Evolutionary conservation across 53 echinoderm and acorn worm species (phyloP).

Genomic region (Holothuria scabra): DNA sequence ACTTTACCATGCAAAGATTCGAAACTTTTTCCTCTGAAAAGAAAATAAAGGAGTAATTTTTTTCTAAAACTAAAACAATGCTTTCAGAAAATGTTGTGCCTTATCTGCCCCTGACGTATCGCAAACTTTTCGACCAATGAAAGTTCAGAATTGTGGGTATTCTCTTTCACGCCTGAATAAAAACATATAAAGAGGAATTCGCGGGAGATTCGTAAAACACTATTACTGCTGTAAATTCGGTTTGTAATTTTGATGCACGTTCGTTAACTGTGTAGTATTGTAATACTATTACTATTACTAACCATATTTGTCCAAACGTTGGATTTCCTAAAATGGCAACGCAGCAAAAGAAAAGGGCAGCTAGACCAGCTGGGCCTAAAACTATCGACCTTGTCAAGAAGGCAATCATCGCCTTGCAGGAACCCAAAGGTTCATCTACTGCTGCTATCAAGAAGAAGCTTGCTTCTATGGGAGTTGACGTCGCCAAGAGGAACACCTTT

Average conservation of each 20-base stretch:
- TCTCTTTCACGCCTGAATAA: conserved; percentile 16
- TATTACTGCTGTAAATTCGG: too few relatives aligned
- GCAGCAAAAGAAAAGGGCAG: conserved; percentile 28
- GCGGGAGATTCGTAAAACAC: too few relatives aligned
- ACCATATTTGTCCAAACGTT: too few relatives aligned
- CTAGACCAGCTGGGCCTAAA: conserved; percentile 72
- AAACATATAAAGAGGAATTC: background rate
- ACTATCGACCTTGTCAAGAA: conserved; percentile 65
- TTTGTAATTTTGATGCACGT: too few relatives aligned
- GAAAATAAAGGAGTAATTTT: background rate
- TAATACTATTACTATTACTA: too few relatives aligned
- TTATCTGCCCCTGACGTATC: background rate
- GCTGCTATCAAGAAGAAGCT: conserved; percentile 82
- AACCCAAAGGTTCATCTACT: conserved; percentile 75
- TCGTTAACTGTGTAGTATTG: too few relatives aligned
- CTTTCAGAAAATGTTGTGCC: background rate
- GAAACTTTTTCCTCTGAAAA: too few relatives aligned
- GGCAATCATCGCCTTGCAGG: conserved; percentile 75
- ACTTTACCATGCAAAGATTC: too few relatives aligned
- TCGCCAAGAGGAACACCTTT: background rate
- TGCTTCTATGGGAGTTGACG: conserved; percentile 52
- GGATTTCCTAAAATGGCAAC: too few relatives aligned
- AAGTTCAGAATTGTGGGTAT: background rate
- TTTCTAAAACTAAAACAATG: conserved; percentile 16
- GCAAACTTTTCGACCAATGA: background rate